phyloP scores from a whole-genome alignment of 64 coral and sea anemone species.

The Actinia tenebrosa region DNA sequence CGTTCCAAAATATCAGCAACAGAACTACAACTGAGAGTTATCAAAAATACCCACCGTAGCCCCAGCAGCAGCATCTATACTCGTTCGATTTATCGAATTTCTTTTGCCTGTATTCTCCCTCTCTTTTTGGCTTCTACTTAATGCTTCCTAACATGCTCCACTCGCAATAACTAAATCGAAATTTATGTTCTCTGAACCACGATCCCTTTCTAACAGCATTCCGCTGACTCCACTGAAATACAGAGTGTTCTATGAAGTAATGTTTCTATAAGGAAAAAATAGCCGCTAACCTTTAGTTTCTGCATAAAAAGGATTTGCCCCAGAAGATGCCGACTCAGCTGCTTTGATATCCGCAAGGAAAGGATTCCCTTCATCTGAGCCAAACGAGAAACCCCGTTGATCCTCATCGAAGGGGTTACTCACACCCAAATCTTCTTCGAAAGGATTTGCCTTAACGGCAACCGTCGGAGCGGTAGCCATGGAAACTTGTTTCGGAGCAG shows the following conservation, averaged over 20 bases:
- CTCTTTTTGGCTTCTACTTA: too few relatives aligned
- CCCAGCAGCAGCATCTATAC: too few relatives aligned
- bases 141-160: too few relatives aligned
- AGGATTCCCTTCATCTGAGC: constrained; percentile 65
- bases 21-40: too few relatives aligned
- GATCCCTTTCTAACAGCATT: too few relatives aligned
- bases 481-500: neutral
- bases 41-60: too few relatives aligned
- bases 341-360: constrained; percentile 87
- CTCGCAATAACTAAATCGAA: too few relatives aligned
- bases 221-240: too few relatives aligned
- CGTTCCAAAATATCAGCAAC: too few relatives aligned
- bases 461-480: neutral
- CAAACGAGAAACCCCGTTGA: constrained; percentile 1
- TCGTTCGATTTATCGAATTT: neutral
- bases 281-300: neutral
- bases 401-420: constrained; percentile 59
- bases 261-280: neutral
- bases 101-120: too few relatives aligned
- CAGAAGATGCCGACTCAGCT: constrained; percentile 26
- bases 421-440: constrained; percentile 74
- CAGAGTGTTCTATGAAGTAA: too few relatives aligned
- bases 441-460: constrained; percentile 51
- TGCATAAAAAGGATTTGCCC: constrained; percentile 76
- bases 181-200: too few relatives aligned